A percentile compares a stretch with the other conserved stretches of the same genome.
Conservation (phyloP, 2,888 invertebrate genomes). For the Acrocera orbiculus region DNA sequence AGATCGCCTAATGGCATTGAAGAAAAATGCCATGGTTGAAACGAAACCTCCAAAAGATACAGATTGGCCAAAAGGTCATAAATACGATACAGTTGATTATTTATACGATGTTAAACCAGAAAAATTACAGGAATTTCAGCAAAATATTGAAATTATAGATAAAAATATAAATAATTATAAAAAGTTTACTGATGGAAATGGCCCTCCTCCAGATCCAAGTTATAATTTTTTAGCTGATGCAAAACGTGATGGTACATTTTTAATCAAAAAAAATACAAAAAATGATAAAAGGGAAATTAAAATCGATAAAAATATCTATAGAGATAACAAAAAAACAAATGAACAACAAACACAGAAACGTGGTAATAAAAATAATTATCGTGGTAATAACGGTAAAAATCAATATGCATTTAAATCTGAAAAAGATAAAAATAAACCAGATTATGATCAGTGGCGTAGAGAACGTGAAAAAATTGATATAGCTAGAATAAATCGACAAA, state of each 20-base stretch:
- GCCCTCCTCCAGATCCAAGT: constrained; percentile 32
- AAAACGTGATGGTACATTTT: constrained; percentile 21
- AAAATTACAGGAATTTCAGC: constrained; percentile 14
- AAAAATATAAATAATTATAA: constrained; percentile 12
- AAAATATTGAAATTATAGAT: constrained; percentile 2
- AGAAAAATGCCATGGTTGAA: constrained; percentile 28
- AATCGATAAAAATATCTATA: constrained; percentile 2
- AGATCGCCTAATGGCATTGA: constrained; percentile 30
- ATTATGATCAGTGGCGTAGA: constrained; percentile 31
- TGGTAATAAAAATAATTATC: constrained; percentile 10
- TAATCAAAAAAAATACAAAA: constrained; percentile 4
- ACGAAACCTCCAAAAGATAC: constrained; percentile 23
- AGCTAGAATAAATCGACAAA: constrained; percentile 29
- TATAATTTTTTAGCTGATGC: constrained; percentile 32
- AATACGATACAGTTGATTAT: constrained; percentile 34
- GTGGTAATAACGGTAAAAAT: constrained; percentile 8
- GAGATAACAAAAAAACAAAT: constrained; percentile 6
- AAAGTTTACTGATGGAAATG: constrained; percentile 25
- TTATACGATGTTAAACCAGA: constrained; percentile 13
- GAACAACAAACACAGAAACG: constrained; percentile 1
- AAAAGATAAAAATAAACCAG: constrained; percentile 12
- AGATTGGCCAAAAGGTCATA: constrained; percentile 32
- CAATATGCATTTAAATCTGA: constrained; percentile 7
- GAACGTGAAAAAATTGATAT: constrained; percentile 31
- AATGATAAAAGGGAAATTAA: constrained; percentile 8